phyloP scores from a whole-genome alignment of 2,888 invertebrate genomes.

The Platycnemis pennipes region DNA sequence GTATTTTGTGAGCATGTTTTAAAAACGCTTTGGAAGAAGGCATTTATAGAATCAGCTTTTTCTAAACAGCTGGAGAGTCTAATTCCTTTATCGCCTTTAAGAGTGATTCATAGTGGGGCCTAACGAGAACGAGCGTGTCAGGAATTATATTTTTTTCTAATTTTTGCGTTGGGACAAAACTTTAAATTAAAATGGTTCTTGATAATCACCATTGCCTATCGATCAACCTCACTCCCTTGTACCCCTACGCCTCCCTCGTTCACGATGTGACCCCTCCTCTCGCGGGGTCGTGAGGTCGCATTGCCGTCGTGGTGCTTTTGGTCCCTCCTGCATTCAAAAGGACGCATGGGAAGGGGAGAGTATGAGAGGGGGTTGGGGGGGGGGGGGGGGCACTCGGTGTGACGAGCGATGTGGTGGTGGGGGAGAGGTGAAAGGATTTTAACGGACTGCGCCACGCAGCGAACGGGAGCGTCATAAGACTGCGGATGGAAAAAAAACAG shows the following conservation, averaged over 20 bases:
- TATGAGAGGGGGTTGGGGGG: not conserved
- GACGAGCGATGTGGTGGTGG: not conserved
- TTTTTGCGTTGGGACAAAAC: no score
- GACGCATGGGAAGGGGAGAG: not conserved
- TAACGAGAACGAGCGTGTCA: no score
- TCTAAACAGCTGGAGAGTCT: no score
- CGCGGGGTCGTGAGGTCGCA: not conserved
- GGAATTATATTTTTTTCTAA: no score
- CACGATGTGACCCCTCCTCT: not conserved
- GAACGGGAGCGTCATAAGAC: slow-evolving; percentile 31
- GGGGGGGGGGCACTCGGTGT: not conserved
- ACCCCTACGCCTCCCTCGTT: not conserved
- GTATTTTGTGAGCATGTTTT: no score
- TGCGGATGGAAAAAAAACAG: slow-evolving; percentile 51
- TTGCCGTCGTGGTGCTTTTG: not conserved
- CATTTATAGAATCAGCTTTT: no score
- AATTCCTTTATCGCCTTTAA: no score
- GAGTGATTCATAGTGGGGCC: no score
- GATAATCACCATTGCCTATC: not conserved
- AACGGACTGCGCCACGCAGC: slow-evolving; percentile 13
- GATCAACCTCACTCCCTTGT: not conserved
- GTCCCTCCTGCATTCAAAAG: not conserved
- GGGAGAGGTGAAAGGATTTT: not conserved
- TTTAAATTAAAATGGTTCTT: no score
- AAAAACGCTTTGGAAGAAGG: no score